Percentiles rank a stretch among this genome's conserved stretches.
These are phyloP conservation scores for Stegostoma tigrinum DNA, from an alignment of 2,113 vertebrate genomes.

Conservation along the genomic window DNA sequence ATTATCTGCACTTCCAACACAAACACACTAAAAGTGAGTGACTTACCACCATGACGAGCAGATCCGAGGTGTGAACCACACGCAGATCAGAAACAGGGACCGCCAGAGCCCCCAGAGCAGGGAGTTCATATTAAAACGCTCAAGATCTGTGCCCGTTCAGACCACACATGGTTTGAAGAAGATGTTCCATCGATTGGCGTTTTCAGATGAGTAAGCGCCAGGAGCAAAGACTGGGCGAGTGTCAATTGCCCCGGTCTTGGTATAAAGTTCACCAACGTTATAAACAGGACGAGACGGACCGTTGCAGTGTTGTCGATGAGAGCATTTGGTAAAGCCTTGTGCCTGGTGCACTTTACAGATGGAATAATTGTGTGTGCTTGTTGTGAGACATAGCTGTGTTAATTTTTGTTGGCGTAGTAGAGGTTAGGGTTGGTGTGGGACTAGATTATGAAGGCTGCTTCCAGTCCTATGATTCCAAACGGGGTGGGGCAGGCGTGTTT, in stretches of 20 bases:
- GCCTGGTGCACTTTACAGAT: background rate
- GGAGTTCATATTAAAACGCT: slow-evolving; percentile 78
- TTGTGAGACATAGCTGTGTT: background rate
- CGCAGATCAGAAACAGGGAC: slow-evolving; percentile 65
- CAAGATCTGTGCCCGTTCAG: slow-evolving; percentile 14
- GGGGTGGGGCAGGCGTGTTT: background rate
- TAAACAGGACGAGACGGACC: background rate
- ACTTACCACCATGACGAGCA: slow-evolving; percentile 93
- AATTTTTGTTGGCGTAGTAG: too few relatives aligned
- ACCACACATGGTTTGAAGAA: background rate
- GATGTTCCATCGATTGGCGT: background rate
- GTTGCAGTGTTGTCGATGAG: background rate
- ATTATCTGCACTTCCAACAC: slow-evolving; percentile 38
- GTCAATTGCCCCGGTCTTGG: too few relatives aligned
- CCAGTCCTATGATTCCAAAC: background rate
- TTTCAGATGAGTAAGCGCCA: background rate
- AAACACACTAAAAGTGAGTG: slow-evolving; percentile 41
- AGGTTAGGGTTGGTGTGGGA: too few relatives aligned
- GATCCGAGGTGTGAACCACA: slow-evolving; percentile 72
- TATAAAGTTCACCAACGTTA: background rate
- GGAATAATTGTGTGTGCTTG: background rate
- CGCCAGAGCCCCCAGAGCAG: slow-evolving; percentile 73
- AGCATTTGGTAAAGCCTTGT: background rate
- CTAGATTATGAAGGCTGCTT: background rate
- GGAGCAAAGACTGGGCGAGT: background rate